These are phyloP conservation scores for Calameuta idolon DNA, from an alignment of 2,888 invertebrate species.

Conservation along the genomic window DNA sequence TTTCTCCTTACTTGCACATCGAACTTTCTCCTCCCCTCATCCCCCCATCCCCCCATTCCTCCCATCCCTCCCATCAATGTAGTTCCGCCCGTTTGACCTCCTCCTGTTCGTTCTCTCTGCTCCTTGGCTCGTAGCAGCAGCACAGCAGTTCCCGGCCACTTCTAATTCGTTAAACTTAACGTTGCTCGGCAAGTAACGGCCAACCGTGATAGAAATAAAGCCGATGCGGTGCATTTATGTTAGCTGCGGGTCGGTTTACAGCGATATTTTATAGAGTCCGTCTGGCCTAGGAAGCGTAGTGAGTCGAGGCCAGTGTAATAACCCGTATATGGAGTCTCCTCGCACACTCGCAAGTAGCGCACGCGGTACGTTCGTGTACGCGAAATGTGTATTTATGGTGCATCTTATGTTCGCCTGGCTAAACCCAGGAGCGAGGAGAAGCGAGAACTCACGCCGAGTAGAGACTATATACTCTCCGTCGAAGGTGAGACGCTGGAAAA, in stretches of 20 bases:
- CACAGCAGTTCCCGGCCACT: background rate
- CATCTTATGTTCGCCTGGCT: background rate
- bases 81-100: background rate
- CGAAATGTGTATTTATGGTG: conserved; percentile 5
- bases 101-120: conserved; percentile 8
- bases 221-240: conserved; percentile 1
- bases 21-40: background rate
- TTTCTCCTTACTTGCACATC: background rate
- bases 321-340: background rate
- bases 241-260: background rate
- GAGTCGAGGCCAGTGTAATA: background rate
- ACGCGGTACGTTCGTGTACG: background rate
- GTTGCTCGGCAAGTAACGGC: background rate
- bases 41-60: background rate
- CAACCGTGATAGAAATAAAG: conserved; percentile 4
- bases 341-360: background rate
- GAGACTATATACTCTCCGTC: no score
- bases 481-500: conserved; percentile 41
- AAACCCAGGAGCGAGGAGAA: background rate
- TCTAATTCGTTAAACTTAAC: background rate
- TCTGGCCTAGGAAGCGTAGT: background rate
- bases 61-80: background rate
- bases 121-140: background rate
- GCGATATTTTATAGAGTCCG: conserved; percentile 7
- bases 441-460: background rate